Percentiles rank a stretch among this genome's conserved stretches.
These are phyloP conservation scores for Ariolimax columbianus DNA, from an alignment of 2,888 invertebrate species.

Conservation along the genomic window DNA sequence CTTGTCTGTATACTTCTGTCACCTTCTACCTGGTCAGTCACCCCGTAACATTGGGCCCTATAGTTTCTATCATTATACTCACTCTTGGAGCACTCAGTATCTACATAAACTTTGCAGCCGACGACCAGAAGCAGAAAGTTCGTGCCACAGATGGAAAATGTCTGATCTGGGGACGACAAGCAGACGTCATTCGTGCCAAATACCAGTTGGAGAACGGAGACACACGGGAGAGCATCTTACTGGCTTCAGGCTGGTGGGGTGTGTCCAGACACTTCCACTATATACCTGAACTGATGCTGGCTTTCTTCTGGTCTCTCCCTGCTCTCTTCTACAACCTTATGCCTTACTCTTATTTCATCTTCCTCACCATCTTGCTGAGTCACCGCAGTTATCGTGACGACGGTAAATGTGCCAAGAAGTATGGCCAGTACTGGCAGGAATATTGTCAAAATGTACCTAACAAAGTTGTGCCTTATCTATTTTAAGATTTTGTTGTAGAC, in stretches of 20 bases:
- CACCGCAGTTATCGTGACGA: conserved; percentile 82
- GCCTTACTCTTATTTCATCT: conserved; percentile 81
- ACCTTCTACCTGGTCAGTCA: conserved; percentile 80
- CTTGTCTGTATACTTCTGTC: conserved; percentile 78
- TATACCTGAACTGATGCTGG: conserved; percentile 81
- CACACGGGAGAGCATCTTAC: conserved; percentile 77
- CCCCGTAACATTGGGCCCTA: conserved; percentile 71
- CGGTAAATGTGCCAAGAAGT: conserved; percentile 81
- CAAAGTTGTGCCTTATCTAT: conserved; percentile 81
- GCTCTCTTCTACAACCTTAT: conserved; percentile 78
- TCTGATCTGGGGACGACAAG: conserved; percentile 77
- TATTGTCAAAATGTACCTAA: conserved; percentile 81
- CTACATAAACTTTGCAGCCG: conserved; percentile 81
- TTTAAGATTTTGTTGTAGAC: too few species aligned
- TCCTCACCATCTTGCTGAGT: conserved; percentile 79
- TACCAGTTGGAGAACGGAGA: conserved; percentile 76
- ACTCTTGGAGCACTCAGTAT: conserved; percentile 77
- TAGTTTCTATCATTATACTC: conserved; percentile 72
- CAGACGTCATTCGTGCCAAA: conserved; percentile 75
- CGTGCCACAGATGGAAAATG: conserved; percentile 78
- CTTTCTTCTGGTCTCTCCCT: conserved; percentile 81
- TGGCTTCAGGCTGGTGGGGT: conserved; percentile 83
- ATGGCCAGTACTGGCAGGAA: conserved; percentile 81
- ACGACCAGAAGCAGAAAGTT: conserved; percentile 81
- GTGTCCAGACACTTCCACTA: conserved; percentile 83